A percentile compares a stretch with the other conserved stretches of the same genome.
These are phyloP conservation scores for Eciton burchellii DNA, from an alignment of 1,140 invertebrate genomes.

Conservation along the genomic window DNA sequence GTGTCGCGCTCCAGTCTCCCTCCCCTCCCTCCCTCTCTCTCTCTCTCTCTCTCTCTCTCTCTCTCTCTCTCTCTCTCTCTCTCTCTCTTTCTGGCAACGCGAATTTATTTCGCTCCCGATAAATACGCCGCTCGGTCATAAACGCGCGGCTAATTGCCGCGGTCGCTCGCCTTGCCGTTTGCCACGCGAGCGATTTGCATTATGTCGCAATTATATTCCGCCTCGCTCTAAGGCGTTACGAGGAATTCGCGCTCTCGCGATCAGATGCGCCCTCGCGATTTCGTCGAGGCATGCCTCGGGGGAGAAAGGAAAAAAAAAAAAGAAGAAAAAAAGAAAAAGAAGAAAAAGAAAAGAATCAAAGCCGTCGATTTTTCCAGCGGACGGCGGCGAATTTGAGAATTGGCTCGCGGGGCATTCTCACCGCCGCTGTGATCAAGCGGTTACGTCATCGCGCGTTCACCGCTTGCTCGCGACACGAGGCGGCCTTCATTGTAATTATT, in stretches of 20 bases:
- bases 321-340: too few relatives aligned
- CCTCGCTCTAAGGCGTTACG: slow-evolving; percentile 5
- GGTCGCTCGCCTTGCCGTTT: slow-evolving; percentile 39
- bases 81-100: slow-evolving; percentile 61
- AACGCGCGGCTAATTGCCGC: slow-evolving; percentile 64
- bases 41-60: slow-evolving; percentile 51
- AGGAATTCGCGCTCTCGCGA: slow-evolving; percentile 22
- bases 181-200: slow-evolving; percentile 62
- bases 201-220: slow-evolving; percentile 64
- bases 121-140: slow-evolving; percentile 63
- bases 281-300: too few relatives aligned
- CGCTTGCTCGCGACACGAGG: slow-evolving; percentile 13
- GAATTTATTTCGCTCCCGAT: slow-evolving; percentile 55
- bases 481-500: slow-evolving; percentile 55
- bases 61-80: slow-evolving; percentile 47
- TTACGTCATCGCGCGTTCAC: slow-evolving; percentile 30
- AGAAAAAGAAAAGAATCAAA: too few relatives aligned
- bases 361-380: too few relatives aligned
- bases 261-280: slow-evolving; percentile 5
- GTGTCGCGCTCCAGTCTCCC: slow-evolving; percentile 17
- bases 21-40: too few relatives aligned
- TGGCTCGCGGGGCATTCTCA: slow-evolving; percentile 24
- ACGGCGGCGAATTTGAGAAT: slow-evolving; percentile 39
- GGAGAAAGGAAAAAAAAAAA: too few relatives aligned
- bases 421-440: neutral